Evolutionary conservation across 2,888 invertebrate genomes (phyloP).

Genomic region (Eulithis testata): DNA sequence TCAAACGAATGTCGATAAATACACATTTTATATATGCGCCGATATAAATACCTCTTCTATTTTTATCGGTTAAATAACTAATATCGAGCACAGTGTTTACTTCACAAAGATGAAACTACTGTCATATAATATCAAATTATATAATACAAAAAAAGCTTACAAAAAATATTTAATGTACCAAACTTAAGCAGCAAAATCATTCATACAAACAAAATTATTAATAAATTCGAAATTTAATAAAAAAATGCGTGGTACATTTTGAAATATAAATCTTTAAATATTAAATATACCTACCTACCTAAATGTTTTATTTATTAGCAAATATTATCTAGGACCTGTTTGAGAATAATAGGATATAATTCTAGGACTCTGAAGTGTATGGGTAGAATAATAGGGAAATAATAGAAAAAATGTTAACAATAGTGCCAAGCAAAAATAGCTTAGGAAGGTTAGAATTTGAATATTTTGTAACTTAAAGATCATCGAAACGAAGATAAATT

Average conservation of each 20-base stretch:
- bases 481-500: background rate
- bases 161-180: background rate
- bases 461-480: too few species aligned
- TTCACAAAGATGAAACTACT: slow-evolving; percentile 13
- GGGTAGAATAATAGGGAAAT: background rate
- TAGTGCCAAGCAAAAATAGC: too few species aligned
- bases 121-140: slow-evolving; percentile 15
- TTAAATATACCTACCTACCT: background rate
- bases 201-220: background rate
- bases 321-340: slow-evolving; percentile 10
- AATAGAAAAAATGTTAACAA: background rate
- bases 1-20: background rate
- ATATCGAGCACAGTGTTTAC: background rate
- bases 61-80: background rate
- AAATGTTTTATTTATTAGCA: background rate
- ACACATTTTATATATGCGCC: background rate
- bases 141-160: slow-evolving; percentile 3
- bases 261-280: background rate
- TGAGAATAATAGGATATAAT: slow-evolving; percentile 3
- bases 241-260: background rate
- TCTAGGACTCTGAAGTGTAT: background rate
- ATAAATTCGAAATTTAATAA: too few species aligned
- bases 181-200: slow-evolving; percentile 1
- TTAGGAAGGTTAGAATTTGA: background rate
- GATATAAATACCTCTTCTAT: background rate